These are phyloP conservation scores for Palloptera scutellata DNA, from an alignment of 2,888 invertebrate species.

Conservation along the genomic window DNA sequence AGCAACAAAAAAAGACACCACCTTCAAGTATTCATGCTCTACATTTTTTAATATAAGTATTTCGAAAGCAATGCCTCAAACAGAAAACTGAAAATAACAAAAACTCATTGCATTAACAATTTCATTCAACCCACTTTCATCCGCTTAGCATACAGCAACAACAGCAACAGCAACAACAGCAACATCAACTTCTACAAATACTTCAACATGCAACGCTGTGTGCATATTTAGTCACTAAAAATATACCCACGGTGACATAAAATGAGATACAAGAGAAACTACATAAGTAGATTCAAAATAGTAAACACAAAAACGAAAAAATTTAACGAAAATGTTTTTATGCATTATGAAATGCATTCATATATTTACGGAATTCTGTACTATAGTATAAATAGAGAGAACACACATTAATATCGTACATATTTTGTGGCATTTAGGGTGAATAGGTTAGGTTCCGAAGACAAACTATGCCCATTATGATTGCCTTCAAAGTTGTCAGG, in stretches of 20 bases:
- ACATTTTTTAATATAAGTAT: too few relatives aligned
- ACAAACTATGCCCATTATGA: too few relatives aligned
- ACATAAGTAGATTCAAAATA: not conserved
- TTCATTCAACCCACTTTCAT: constrained; percentile 32
- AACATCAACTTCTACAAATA: not conserved
- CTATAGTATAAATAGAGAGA: too few relatives aligned
- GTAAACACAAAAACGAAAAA: not conserved
- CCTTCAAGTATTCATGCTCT: too few relatives aligned
- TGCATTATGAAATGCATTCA: not conserved
- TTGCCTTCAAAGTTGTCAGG: too few relatives aligned
- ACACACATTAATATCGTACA: too few relatives aligned
- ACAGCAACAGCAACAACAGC: constrained; percentile 1
- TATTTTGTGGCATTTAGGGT: too few relatives aligned
- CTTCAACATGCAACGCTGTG: not conserved
- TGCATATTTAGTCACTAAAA: constrained; percentile 6
- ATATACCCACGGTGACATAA: constrained; percentile 15
- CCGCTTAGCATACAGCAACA: constrained; percentile 12
- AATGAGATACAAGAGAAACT: constrained; percentile 2
- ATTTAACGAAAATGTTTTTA: not conserved
- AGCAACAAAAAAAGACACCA: too few relatives aligned
- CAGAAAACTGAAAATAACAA: not conserved
- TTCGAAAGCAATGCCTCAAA: too few relatives aligned
- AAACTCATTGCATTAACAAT: constrained; percentile 8
- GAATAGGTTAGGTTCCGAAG: too few relatives aligned
- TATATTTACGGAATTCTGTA: too few relatives aligned